phyloP scores from a whole-genome alignment of 2,888 invertebrate genomes.

The Cepaea hortensis region DNA sequence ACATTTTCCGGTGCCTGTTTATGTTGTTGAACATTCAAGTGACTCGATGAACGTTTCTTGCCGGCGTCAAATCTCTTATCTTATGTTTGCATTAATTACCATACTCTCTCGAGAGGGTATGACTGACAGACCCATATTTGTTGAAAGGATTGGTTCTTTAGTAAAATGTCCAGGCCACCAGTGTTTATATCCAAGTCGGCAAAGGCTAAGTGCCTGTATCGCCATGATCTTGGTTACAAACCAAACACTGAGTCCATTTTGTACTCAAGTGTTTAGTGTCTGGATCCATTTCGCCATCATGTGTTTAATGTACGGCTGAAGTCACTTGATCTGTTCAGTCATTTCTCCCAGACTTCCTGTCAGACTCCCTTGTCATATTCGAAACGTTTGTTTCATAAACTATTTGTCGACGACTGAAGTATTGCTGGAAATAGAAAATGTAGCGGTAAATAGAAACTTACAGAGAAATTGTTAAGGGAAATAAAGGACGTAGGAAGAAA shows the following conservation, averaged over 20 bases:
- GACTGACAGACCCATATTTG: constrained; percentile 4
- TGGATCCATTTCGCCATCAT: not conserved
- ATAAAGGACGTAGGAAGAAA: too few relatives aligned
- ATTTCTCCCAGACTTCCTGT: too few relatives aligned
- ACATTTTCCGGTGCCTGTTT: too few relatives aligned
- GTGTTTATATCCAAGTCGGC: not conserved
- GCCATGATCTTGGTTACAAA: constrained; percentile 27
- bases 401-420: too few relatives aligned
- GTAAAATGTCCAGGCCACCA: constrained; percentile 25
- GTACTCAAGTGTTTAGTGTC: constrained; percentile 26
- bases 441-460: not conserved
- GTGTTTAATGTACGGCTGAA: too few relatives aligned
- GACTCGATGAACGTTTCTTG: too few relatives aligned
- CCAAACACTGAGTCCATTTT: constrained; percentile 8
- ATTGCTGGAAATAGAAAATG: too few relatives aligned
- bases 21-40: too few relatives aligned
- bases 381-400: too few relatives aligned
- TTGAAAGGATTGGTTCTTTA: not conserved
- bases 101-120: not conserved
- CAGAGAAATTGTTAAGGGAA: not conserved
- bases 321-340: too few relatives aligned
- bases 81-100: constrained; percentile 25
- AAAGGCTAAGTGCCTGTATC: constrained; percentile 28
- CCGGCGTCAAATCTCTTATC: constrained; percentile 8
- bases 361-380: too few relatives aligned